phyloP scores from a whole-genome alignment of 2,888 invertebrate species.

The Brenthis ino region DNA sequence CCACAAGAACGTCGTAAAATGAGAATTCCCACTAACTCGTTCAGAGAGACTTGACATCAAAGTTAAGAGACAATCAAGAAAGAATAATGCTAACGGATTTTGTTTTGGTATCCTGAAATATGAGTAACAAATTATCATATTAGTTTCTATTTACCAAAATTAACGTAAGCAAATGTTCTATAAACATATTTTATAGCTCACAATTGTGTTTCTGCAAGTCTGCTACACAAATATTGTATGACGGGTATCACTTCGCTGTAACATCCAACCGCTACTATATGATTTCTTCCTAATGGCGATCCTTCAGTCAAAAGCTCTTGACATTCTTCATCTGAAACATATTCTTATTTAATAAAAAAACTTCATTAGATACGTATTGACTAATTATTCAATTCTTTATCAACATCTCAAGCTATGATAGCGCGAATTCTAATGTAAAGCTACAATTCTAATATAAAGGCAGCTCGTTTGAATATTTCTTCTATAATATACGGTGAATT shows the following conservation, averaged over 20 bases:
- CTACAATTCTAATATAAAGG: too few species aligned
- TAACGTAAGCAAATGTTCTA: too few species aligned
- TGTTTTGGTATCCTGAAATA: slow-evolving; percentile 82
- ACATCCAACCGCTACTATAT: slow-evolving; percentile 88
- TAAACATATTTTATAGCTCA: slow-evolving; percentile 57
- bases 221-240: slow-evolving; percentile 93
- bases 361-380: not conserved
- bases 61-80: slow-evolving; percentile 93
- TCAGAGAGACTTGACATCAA: slow-evolving; percentile 92
- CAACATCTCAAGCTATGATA: not conserved
- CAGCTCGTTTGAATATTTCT: too few species aligned
- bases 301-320: slow-evolving; percentile 85
- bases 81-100: slow-evolving; percentile 87
- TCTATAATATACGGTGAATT: too few species aligned
- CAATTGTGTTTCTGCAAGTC: slow-evolving; percentile 91
- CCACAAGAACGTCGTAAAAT: slow-evolving; percentile 95
- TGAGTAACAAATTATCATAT: not conserved
- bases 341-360: not conserved
- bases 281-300: slow-evolving; percentile 72
- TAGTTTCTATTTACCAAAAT: too few species aligned
- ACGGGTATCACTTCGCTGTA: slow-evolving; percentile 95
- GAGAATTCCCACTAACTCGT: slow-evolving; percentile 90
- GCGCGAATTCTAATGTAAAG: too few species aligned
- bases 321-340: slow-evolving; percentile 86
- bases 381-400: not conserved